A percentile compares a stretch with the other conserved stretches of the same genome.
Conservation (phyloP, 2,797 vertebrate species). For the Eremophila alpestris region DNA sequence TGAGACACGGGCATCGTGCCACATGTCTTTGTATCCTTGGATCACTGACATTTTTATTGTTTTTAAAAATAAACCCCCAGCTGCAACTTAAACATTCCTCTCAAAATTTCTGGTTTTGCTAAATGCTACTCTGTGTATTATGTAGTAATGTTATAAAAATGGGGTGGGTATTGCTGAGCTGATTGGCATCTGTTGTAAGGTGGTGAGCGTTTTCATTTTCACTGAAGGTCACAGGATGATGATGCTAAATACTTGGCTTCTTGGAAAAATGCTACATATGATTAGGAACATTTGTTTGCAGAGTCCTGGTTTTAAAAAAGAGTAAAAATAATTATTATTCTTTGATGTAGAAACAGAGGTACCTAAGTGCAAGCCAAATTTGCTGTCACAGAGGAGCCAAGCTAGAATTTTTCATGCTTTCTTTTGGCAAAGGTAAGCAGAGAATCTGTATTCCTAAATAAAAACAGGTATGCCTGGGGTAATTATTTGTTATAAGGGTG, state of each 20-base stretch:
- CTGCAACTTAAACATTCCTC: constrained; percentile 3
- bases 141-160: background rate
- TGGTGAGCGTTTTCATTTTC: background rate
- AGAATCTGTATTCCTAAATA: background rate
- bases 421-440: background rate
- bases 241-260: background rate
- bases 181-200: background rate
- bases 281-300: background rate
- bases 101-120: background rate
- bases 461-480: background rate
- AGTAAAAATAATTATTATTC: background rate
- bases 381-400: background rate
- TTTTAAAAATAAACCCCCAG: constrained; percentile 5
- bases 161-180: background rate
- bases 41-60: background rate
- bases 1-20: background rate
- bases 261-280: background rate
- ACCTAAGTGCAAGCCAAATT: background rate
- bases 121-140: background rate
- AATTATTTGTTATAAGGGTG: background rate
- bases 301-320: background rate
- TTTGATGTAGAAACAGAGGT: background rate
- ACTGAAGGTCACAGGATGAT: background rate
- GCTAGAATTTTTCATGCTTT: background rate
- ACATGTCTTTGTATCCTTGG: constrained; percentile 18